These are phyloP conservation scores for Peromyscus maniculatus DNA, from an alignment of 2,113 vertebrate species.

Conservation along the genomic window DNA sequence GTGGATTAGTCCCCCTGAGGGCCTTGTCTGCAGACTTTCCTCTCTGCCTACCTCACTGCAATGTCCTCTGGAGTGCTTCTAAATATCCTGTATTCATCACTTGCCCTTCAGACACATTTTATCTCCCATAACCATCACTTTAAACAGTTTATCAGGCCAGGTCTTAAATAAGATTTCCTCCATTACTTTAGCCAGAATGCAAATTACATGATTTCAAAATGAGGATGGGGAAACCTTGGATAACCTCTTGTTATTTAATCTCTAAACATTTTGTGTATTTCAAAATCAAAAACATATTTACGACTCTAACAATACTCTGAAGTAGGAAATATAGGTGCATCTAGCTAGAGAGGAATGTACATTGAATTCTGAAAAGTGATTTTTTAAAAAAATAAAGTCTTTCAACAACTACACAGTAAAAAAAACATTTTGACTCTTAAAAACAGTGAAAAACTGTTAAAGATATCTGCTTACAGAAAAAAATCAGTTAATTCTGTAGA, in stretches of 20 bases:
- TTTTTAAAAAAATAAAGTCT: constrained; percentile 21
- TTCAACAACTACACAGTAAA: constrained; percentile 31
- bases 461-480: neutral
- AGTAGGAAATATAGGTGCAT: neutral
- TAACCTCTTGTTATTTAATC: neutral
- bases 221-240: neutral
- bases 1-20: constrained; percentile 29
- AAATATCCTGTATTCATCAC: constrained; percentile 38
- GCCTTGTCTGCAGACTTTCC: constrained; percentile 27
- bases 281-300: constrained; percentile 50
- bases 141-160: constrained; percentile 36
- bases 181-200: neutral
- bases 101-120: neutral
- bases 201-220: constrained; percentile 55
- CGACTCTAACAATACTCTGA: neutral
- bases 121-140: constrained; percentile 21
- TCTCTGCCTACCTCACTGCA: constrained; percentile 48
- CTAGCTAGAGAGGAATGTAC: neutral
- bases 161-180: constrained; percentile 32
- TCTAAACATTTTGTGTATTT: constrained; percentile 29
- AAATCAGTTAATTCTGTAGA: constrained; percentile 43
- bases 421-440: constrained; percentile 12
- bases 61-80: constrained; percentile 35
- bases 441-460: neutral
- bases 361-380: neutral